phyloP scores from a whole-genome alignment of 1,140 invertebrate species.

The Nymphalis io region DNA sequence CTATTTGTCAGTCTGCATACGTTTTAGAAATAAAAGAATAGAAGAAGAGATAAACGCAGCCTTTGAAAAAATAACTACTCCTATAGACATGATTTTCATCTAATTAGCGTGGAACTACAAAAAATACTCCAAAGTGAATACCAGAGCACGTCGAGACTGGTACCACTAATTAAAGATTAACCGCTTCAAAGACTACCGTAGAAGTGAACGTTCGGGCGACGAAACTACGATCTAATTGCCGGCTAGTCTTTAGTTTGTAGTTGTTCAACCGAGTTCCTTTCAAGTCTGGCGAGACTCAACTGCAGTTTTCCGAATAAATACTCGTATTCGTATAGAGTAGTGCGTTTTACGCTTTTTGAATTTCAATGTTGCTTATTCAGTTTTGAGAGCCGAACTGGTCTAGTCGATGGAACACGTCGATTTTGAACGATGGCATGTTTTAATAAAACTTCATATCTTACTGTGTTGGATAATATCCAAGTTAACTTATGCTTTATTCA shows the following conservation, averaged over 20 bases:
- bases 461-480: too few relatives aligned
- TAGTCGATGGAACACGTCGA: too few relatives aligned
- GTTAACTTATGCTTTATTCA: too few relatives aligned
- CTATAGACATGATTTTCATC: too few relatives aligned
- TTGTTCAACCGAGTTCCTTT: constrained; percentile 1
- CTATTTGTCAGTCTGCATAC: too few relatives aligned
- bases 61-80: too few relatives aligned
- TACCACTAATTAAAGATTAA: constrained; percentile 15
- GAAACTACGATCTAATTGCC: constrained; percentile 10
- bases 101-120: neutral
- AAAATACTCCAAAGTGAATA: neutral
- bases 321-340: neutral
- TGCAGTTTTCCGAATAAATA: neutral
- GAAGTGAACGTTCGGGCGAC: constrained; percentile 6
- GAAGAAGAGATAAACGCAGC: too few relatives aligned
- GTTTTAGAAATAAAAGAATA: too few relatives aligned
- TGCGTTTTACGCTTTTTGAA: neutral
- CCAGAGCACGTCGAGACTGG: neutral
- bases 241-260: neutral
- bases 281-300: neutral
- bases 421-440: too few relatives aligned
- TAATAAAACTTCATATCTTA: too few relatives aligned
- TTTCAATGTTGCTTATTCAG: neutral
- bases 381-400: too few relatives aligned
- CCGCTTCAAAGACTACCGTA: constrained; percentile 4